A percentile compares a stretch with the other conserved stretches of the same genome.
phyloP scores from a whole-genome alignment of 2,888 invertebrate genomes.

The Aporophyla nigra region DNA sequence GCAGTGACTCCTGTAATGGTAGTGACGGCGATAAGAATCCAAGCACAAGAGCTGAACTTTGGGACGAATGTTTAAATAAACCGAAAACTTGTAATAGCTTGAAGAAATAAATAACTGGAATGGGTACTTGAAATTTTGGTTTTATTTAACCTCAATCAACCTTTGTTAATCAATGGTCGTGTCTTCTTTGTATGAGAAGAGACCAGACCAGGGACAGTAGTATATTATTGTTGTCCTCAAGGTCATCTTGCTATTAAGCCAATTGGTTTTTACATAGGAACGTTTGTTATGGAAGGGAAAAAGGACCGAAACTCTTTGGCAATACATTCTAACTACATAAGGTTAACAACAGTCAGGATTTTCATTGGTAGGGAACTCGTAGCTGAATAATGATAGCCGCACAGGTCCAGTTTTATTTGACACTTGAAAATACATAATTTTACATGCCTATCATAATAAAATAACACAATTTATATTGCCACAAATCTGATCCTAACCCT shows the following conservation, averaged over 20 bases:
- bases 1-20: not conserved
- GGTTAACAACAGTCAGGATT: no score
- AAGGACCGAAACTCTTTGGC: not conserved
- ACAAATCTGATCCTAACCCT: no score
- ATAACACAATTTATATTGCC: no score
- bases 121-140: conserved; percentile 1
- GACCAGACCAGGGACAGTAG: no score
- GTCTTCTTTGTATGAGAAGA: not conserved
- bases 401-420: no score
- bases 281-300: not conserved
- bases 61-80: conserved; percentile 5
- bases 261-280: not conserved
- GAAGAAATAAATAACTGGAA: conserved; percentile 36
- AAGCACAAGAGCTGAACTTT: conserved; percentile 49
- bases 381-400: no score
- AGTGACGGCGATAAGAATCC: conserved; percentile 17
- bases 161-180: not conserved
- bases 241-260: not conserved
- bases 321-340: not conserved
- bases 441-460: no score
- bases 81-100: not conserved
- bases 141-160: not conserved
- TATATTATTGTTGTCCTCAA: not conserved
- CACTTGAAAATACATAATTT: no score
- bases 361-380: no score